Evolutionary conservation across 2,888 invertebrate species (phyloP).

Genomic region (Hemicrepidius hirtus): DNA sequence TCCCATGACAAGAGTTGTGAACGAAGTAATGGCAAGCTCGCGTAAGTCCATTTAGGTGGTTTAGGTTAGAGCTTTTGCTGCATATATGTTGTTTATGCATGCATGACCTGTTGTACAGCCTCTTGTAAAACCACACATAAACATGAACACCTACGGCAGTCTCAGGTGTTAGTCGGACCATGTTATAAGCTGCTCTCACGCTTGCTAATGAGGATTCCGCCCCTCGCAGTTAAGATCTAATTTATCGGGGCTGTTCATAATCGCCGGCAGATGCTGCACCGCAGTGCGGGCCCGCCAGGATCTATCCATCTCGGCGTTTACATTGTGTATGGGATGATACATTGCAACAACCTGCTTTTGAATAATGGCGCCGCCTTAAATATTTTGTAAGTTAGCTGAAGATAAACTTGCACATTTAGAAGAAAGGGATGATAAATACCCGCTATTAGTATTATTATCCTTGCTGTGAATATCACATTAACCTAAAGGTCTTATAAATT

Average conservation of each 20-base stretch:
- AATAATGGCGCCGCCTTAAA: conserved; percentile 65
- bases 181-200: conserved; percentile 52
- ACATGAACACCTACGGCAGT: conserved; percentile 49
- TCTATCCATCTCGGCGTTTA: conserved; percentile 52
- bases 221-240: conserved; percentile 63
- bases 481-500: conserved; percentile 48
- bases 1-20: not conserved
- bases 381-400: conserved; percentile 64
- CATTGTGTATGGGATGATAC: conserved; percentile 60
- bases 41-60: not conserved
- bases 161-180: conserved; percentile 53
- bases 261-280: conserved; percentile 59
- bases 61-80: conserved; percentile 28
- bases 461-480: conserved; percentile 48
- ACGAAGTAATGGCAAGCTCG: conserved; percentile 2
- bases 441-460: conserved; percentile 51
- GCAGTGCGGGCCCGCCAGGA: conserved; percentile 50
- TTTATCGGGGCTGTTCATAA: conserved; percentile 66
- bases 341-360: conserved; percentile 65
- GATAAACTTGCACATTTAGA: conserved; percentile 57
- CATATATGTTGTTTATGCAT: conserved; percentile 43
- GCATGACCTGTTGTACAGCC: conserved; percentile 32
- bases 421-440: conserved; percentile 52
- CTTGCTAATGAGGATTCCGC: conserved; percentile 62
- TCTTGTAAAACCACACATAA: conserved; percentile 55